A percentile compares a stretch with the other conserved stretches of the same genome.
These are phyloP conservation scores for Scomber japonicus DNA, from an alignment of 2,113 vertebrate species.

Conservation along the genomic window DNA sequence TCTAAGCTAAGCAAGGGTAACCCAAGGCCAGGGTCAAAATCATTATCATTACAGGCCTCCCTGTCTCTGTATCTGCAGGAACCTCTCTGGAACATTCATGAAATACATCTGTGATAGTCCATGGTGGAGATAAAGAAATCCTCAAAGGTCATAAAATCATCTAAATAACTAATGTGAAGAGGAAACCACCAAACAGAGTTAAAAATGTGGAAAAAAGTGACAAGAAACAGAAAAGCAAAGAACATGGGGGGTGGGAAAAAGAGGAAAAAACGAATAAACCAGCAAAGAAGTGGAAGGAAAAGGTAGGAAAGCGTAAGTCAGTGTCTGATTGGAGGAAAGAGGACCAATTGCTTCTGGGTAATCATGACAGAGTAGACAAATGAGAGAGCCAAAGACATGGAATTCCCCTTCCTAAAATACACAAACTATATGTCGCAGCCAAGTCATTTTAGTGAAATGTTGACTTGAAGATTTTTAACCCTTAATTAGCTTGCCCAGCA, in stretches of 20 bases:
- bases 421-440: neutral
- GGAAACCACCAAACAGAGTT: neutral
- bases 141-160: constrained; percentile 26
- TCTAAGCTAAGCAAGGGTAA: constrained; percentile 53
- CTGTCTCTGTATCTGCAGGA: constrained; percentile 45
- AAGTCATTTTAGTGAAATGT: constrained; percentile 1
- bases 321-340: constrained; percentile 16
- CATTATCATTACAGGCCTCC: constrained; percentile 66
- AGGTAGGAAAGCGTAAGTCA: neutral
- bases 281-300: neutral
- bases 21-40: constrained; percentile 66
- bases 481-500: neutral
- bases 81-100: constrained; percentile 36
- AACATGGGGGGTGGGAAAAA: neutral
- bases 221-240: constrained; percentile 1
- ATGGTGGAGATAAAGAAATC: constrained; percentile 19
- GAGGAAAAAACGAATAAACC: too few species aligned
- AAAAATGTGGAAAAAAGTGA: constrained; percentile 18
- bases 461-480: neutral
- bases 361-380: constrained; percentile 19
- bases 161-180: constrained; percentile 14
- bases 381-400: neutral
- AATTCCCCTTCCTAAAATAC: constrained; percentile 34
- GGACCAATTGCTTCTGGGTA: constrained; percentile 17
- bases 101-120: constrained; percentile 45